Evolutionary conservation across 1,140 invertebrate genomes (phyloP), one percentile per base, ranked within the genome.

Genomic region (Pogonomyrmex barbatus): DNA sequence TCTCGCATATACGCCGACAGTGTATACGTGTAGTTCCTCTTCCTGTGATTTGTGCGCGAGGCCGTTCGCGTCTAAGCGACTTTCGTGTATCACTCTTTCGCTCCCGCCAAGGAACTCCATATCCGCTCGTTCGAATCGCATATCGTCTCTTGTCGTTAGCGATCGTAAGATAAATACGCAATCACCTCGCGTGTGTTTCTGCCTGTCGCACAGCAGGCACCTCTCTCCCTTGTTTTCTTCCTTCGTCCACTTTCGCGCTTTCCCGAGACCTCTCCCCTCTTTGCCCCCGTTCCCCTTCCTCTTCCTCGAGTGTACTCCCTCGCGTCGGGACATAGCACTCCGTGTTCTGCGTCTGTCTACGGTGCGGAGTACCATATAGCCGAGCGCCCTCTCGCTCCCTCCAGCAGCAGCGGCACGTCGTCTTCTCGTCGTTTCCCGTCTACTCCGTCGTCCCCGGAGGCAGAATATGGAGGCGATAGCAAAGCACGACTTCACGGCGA

Each of bases 401-500:
- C 85, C 63, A 86, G 84, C 52, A 68, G 45, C 63, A 73, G 73
- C 36, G 54, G 73, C 39, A 65, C 33, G 39, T 77, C 82, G 62
- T 78, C 58, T 12, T 24, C 54, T 24, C 24, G 24, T 24, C 58
- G 42, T 87, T 78, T 82, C 39, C 81, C 85, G 89, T 77, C 68
- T 73, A 56, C 75, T 78, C 71, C 87, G 76, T 60, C 79, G 78
- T 90, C 83, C 65, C 86, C 65, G 88, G 75, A 76, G 91, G 93
- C 89, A 93, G 65, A 68, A 68, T 30, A 99, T 99, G 99, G 99
- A 99, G 96, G 99, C 99, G 93, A 97, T 98, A 96, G 99, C 99
- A 90, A 99, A 99, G 96, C 99, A 99, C 95, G 99, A 99, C 96
- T 99, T 99, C 95, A 98, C 97, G 94, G 99, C 99, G 85, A 99